These are phyloP conservation scores for Enteromius fasciolatus DNA, from an alignment of 2,797 vertebrate genomes.

Conservation along the genomic window DNA sequence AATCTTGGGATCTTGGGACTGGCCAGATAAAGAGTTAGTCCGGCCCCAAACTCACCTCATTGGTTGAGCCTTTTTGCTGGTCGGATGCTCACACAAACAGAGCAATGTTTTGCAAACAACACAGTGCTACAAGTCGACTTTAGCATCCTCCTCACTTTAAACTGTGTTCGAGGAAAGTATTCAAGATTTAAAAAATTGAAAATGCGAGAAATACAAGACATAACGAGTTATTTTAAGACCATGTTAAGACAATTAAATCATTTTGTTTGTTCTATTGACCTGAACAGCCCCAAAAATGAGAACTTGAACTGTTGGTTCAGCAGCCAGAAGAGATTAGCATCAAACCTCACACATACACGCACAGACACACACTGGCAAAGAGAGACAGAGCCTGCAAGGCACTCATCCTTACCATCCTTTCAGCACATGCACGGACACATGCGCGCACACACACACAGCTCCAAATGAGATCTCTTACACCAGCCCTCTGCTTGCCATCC, in stretches of 20 bases:
- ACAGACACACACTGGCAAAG: slow-evolving; percentile 29
- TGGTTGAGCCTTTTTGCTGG: neutral
- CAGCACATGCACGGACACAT: slow-evolving; percentile 40
- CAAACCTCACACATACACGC: slow-evolving; percentile 43
- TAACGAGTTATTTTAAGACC: neutral
- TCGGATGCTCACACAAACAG: neutral
- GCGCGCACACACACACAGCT: slow-evolving; percentile 28
- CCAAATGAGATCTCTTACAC: slow-evolving; percentile 64
- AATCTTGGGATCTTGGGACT: neutral
- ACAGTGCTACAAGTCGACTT: neutral
- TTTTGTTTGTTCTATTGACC: slow-evolving; percentile 30
- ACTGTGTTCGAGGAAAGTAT: neutral
- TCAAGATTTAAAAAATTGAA: neutral
- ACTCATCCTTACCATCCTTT: slow-evolving; percentile 37
- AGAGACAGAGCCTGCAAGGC: slow-evolving; percentile 48
- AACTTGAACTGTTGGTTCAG: slow-evolving; percentile 31
- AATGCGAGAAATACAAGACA: neutral
- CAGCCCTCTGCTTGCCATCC: slow-evolving; percentile 64
- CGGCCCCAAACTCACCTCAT: neutral
- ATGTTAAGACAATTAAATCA: neutral
- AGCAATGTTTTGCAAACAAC: neutral
- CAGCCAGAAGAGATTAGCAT: slow-evolving; percentile 53
- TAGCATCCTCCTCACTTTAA: neutral
- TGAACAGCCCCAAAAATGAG: slow-evolving; percentile 4
- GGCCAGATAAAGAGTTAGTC: neutral